Evolutionary conservation across 2,113 vertebrate species (phyloP).

Genomic region (Callipepla squamata): DNA sequence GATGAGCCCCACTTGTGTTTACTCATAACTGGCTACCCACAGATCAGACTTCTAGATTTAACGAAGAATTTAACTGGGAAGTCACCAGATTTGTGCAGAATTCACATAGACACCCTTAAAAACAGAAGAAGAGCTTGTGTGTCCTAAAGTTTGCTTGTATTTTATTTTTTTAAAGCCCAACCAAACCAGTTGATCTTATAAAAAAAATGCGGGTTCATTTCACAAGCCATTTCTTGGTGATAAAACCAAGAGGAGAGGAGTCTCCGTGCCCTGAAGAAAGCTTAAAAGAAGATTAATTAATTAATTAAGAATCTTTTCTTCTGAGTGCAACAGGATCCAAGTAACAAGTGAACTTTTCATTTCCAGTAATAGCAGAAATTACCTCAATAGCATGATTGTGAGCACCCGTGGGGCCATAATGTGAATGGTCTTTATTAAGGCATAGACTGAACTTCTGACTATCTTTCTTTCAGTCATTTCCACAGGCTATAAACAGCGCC

Average conservation of each 20-base stretch:
- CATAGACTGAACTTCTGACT: constrained; percentile 63
- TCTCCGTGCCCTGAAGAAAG: not conserved
- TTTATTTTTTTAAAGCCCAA: not conserved
- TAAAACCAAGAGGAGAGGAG: constrained; percentile 2
- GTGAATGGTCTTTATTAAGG: constrained; percentile 68
- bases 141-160: not conserved
- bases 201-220: not conserved
- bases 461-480: constrained; percentile 67
- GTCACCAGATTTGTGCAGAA: not conserved
- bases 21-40: not conserved
- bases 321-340: constrained; percentile 61
- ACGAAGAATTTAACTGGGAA: not conserved
- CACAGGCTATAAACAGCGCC: constrained; percentile 68
- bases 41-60: not conserved
- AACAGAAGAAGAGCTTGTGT: not conserved
- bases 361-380: constrained; percentile 70
- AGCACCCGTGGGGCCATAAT: constrained; percentile 59
- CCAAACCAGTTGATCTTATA: not conserved
- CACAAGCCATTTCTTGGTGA: not conserved
- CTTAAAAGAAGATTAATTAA: constrained; percentile 58
- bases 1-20: not conserved
- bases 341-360: constrained; percentile 73
- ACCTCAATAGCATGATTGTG: constrained; percentile 71
- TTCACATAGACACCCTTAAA: not conserved
- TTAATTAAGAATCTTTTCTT: constrained; percentile 66